A percentile compares a stretch with the other conserved stretches of the same genome.
These are phyloP conservation scores for Anguilla obscura DNA, from an alignment of 2,797 vertebrate species.

Conservation along the genomic window DNA sequence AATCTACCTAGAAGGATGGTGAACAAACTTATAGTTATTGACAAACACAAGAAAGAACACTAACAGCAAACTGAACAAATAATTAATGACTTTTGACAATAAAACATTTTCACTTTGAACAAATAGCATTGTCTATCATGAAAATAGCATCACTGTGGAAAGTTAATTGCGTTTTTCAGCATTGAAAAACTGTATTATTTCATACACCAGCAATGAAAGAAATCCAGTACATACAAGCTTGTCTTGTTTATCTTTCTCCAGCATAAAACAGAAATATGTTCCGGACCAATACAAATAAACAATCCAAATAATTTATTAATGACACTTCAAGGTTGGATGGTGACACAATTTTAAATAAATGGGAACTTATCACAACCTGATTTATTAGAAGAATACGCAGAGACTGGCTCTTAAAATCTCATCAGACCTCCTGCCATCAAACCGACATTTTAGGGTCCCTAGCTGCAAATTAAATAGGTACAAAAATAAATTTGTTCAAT, in stretches of 20 bases:
- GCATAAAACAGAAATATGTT: background rate
- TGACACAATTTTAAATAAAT: background rate
- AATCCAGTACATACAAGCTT: background rate
- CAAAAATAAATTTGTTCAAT: background rate
- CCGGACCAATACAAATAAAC: background rate
- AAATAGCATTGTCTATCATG: background rate
- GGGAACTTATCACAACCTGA: no score
- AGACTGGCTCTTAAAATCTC: no score
- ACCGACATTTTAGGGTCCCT: no score
- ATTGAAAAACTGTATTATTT: background rate
- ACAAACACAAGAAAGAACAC: background rate
- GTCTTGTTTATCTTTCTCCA: background rate
- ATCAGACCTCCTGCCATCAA: no score
- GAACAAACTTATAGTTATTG: background rate
- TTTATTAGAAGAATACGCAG: no score
- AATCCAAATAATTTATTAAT: background rate
- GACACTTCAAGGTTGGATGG: background rate
- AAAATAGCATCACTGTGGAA: background rate
- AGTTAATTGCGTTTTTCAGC: background rate
- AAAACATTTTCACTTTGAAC: background rate
- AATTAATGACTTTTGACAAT: background rate
- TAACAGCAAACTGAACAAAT: no score
- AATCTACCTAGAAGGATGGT: background rate
- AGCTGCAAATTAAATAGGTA: no score
- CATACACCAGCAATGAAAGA: background rate